Evolutionary conservation across 2,113 vertebrate species (phyloP), one percentile per base, ranked within the genome.

Genomic region (Amphiprion percula): DNA sequence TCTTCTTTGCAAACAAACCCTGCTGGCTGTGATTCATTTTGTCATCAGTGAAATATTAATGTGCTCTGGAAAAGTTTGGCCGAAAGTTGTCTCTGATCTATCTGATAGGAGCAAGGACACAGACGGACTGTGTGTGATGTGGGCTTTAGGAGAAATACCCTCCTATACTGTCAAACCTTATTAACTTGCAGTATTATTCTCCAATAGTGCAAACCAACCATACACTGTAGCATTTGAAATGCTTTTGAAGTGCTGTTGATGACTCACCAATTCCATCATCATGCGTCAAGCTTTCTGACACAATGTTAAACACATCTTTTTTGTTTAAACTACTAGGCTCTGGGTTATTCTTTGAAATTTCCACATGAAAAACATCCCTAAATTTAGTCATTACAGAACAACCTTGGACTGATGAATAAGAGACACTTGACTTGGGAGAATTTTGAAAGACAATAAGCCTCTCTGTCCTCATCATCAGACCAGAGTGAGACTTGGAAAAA

Each of bases 41-140:
- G 94, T 93, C 94, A 77, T 68, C 54, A 10, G 46, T 95, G 68
- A 94, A 95, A 94, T 92, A 95, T 95, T 95, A 63, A 95, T 94
- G 83, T 16, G 41, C 84, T 50, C 16, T n/a, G 59, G 53, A 78
- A 92, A 94, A 89, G 85, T 91, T 93, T 80, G 64, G 76, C 37
- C 24, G 3, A 69, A 90, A 90, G 71, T 91, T 88, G 76, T 59
- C 77, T 88, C 60, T 85, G 81, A 79, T 89, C 59, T 39, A n/a
- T 71, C 6, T 78, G 77, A 82, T 80, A n/a, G 78, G 62, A 80
- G 73, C 85, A 90, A 88, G 86, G 88, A 83, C 85, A 90, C 73
- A 37, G 46, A 10, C 68, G 61, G 28, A 14, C 33, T 30, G 21
- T 37, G 26, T 70, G 23, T 66, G 15, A 21, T 58, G 62, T 56